Evolutionary conservation across 2,797 vertebrate species (phyloP), one percentile per base, ranked within the genome.

Genomic region (Falco columbarius): DNA sequence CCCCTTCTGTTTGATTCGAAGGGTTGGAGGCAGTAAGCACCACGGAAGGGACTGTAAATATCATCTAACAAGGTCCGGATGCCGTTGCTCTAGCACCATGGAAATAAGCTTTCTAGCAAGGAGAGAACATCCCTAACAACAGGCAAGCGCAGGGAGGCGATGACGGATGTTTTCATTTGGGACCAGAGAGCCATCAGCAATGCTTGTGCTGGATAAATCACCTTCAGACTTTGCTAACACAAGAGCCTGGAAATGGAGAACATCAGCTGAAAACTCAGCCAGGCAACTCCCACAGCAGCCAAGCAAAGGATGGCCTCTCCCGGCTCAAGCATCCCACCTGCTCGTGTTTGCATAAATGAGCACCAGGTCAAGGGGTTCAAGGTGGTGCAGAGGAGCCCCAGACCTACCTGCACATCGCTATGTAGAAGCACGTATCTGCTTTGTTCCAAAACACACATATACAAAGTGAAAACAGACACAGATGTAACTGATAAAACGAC

Each of bases 91-190:
- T 10, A 63, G 49, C 77, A 91, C n/a, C 32, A 4, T 0, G 29
- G 87, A 56, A 93, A 91, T 85, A 40, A 95, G 62, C 54, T 91
- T 61, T 72, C 71, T 51, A 94, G 87, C 2, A 9, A 75, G 84
- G 36, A 91, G 56, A 85, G 92, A 86, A 47, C 89, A 92, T 23
- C 85, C 85, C 47, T 66, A 80, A 67, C 27, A 40, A 71, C 24
- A 71, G 36, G 44, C 44, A 24, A 67, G 77, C 7, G 26, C 62
- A 54, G 59, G 67, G 72, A 91, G 93, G 63, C 0, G n/a, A 71
- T 76, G 94, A 90, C 6, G 21, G 93, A 92, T 92, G 84, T 52
- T 49, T 75, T 73, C 81, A 70, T 51, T 18, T 29, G 84, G 94
- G 93, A 92, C 30, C 79, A 34, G 51, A 79, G 66, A 87, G 91